Percentiles rank a stretch among this genome's conserved stretches.
phyloP scores from a whole-genome alignment of 2,797 vertebrate genomes.

The Balearica regulorum region DNA sequence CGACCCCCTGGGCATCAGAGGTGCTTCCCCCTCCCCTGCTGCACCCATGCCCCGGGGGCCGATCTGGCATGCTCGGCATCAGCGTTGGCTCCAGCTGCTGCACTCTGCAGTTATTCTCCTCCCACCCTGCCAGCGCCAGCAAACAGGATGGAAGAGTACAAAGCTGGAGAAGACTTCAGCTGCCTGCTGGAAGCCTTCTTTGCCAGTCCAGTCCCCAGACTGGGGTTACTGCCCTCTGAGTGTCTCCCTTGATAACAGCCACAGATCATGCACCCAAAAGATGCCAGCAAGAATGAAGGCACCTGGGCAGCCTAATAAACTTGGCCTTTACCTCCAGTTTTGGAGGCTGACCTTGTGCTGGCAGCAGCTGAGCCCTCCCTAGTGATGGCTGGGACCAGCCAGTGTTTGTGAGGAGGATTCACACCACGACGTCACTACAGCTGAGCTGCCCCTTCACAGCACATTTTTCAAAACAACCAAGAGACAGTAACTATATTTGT shows the following conservation, averaged over 20 bases:
- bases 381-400: too few species aligned
- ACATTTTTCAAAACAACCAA: background rate
- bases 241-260: fast-evolving
- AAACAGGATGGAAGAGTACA: background rate
- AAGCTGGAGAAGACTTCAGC: background rate
- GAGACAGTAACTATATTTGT: background rate
- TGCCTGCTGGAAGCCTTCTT: background rate
- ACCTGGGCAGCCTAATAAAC: background rate
- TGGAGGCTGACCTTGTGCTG: background rate
- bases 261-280: background rate
- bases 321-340: background rate
- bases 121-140: background rate
- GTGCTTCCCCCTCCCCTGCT: background rate
- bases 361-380: background rate
- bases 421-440: background rate
- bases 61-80: fast-evolving
- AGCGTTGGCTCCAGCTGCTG: fast-evolving
- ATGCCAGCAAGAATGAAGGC: background rate
- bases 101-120: background rate
- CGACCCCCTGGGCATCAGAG: background rate
- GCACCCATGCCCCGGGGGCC: fast-evolving
- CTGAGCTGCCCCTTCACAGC: background rate
- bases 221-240: background rate
- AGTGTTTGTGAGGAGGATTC: background rate
- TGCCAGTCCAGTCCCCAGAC: background rate